phyloP scores from a whole-genome alignment of 1,140 invertebrate species.

The Varroa destructor region DNA sequence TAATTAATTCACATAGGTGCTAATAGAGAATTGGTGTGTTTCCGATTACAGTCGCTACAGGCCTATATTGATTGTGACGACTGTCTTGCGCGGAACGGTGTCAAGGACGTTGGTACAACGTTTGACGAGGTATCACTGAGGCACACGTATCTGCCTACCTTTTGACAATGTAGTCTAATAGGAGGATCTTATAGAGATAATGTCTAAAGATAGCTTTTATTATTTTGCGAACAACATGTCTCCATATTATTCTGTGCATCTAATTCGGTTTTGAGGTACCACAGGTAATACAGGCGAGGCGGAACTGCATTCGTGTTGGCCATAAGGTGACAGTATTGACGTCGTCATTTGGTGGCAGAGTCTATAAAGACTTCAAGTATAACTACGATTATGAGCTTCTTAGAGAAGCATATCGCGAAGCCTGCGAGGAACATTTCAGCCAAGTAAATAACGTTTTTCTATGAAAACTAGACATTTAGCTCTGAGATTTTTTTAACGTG shows the following conservation, averaged over 20 bases:
- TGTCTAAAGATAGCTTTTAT: neutral
- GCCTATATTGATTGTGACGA: slow-evolving; percentile 1
- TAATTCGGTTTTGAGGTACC: neutral
- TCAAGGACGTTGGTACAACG: slow-evolving; percentile 7
- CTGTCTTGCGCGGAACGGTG: neutral
- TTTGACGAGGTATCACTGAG: slow-evolving; percentile 14
- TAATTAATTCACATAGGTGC: too few relatives aligned
- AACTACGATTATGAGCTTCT: slow-evolving; percentile 21
- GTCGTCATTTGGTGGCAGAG: slow-evolving; percentile 7
- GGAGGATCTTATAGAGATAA: neutral
- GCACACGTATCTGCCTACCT: neutral
- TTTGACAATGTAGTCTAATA: neutral
- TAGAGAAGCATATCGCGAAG: neutral
- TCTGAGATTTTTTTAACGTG: too few relatives aligned
- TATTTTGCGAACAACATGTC: neutral
- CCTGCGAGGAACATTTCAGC: slow-evolving; percentile 6
- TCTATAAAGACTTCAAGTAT: neutral
- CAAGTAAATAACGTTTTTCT: neutral
- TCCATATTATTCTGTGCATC: neutral
- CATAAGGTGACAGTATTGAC: slow-evolving; percentile 10
- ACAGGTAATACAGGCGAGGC: neutral
- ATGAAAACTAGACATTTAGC: too few relatives aligned
- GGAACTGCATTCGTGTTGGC: slow-evolving; percentile 6
- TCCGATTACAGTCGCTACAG: slow-evolving; percentile 8
- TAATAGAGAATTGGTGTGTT: neutral